Conservation (phyloP, 2,888 invertebrate genomes). For the Copidosoma aretas region DNA sequence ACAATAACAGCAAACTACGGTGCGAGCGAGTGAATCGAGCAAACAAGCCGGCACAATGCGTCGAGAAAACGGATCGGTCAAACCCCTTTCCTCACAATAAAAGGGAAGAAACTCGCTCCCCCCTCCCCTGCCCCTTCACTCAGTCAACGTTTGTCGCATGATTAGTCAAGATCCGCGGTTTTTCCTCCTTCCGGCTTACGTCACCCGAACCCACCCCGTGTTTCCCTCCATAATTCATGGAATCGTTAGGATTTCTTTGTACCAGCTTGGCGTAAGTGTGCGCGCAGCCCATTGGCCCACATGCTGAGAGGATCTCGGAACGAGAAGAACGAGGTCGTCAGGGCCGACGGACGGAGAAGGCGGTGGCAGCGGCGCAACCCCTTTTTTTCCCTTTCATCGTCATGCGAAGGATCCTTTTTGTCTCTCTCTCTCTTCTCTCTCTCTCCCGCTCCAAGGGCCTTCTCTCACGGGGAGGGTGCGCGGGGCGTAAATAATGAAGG, state of each 20-base stretch:
- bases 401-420: conserved; percentile 18
- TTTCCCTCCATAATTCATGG: conserved; percentile 27
- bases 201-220: background rate
- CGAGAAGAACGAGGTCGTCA: background rate
- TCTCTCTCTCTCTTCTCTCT: background rate
- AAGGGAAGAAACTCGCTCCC: conserved; percentile 7
- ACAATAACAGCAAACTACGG: background rate
- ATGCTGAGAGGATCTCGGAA: conserved; percentile 37
- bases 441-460: conserved; percentile 1
- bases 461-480: background rate
- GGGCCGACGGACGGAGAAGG: no score
- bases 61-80: background rate
- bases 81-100: background rate
- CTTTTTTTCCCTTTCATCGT: background rate
- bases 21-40: background rate
- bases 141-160: conserved; percentile 3
- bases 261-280: conserved; percentile 32
- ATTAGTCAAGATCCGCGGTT: conserved; percentile 28
- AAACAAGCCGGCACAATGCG: conserved; percentile 6
- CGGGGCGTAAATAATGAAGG: conserved; percentile 26
- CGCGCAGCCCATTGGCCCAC: conserved; percentile 59
- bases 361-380: conserved; percentile 8
- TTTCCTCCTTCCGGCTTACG: conserved; percentile 19
- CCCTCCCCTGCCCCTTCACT: background rate
- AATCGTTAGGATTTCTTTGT: conserved; percentile 32